phyloP scores from a whole-genome alignment of 2,888 invertebrate genomes.

The Timema podura region DNA sequence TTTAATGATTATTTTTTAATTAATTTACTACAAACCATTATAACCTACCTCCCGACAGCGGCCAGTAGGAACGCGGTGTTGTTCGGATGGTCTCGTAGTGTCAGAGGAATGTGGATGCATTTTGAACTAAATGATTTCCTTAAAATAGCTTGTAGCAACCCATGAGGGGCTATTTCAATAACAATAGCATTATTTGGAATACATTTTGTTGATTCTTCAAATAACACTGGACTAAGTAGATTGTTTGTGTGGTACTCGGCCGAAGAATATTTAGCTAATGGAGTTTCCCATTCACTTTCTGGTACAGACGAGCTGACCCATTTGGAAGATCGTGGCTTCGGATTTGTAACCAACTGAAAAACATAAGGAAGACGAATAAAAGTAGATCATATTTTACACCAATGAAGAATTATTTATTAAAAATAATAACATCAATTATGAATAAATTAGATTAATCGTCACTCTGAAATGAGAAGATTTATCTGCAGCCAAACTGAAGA shows the following conservation, averaged over 20 bases:
- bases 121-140: conserved; percentile 67
- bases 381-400: too few species aligned
- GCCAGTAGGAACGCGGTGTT: conserved; percentile 57
- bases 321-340: conserved; percentile 62
- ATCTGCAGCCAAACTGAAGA: too few species aligned
- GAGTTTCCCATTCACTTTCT: conserved; percentile 64
- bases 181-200: conserved; percentile 78
- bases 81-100: conserved; percentile 65
- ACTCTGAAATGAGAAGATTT: too few species aligned
- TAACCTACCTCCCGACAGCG: conserved; percentile 63
- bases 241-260: too few species aligned
- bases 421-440: too few species aligned
- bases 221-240: too few species aligned
- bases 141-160: conserved; percentile 81
- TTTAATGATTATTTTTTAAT: too few species aligned
- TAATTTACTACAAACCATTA: too few species aligned
- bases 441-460: too few species aligned
- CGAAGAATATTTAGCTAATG: too few species aligned
- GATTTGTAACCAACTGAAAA: conserved; percentile 57
- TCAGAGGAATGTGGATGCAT: conserved; percentile 71
- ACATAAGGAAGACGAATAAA: too few species aligned
- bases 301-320: conserved; percentile 88
- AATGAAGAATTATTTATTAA: too few species aligned
- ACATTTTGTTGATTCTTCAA: conserved; percentile 60
- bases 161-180: conserved; percentile 88